Evolutionary conservation across 1,140 invertebrate species (phyloP).

Genomic region (Palaemon carinicauda): DNA sequence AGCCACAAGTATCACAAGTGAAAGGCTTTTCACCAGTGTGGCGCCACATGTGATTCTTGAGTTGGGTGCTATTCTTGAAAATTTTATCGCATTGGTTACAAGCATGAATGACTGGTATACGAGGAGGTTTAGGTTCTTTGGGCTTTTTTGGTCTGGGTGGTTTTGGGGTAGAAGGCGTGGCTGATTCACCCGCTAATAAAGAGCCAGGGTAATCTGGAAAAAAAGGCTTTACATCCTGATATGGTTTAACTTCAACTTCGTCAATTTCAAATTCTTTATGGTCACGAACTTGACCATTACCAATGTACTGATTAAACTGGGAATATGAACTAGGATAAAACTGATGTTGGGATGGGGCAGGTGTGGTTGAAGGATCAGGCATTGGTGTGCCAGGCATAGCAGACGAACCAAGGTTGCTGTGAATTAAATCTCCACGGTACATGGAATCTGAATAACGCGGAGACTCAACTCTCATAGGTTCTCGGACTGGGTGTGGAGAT

Average conservation of each 20-base stretch:
- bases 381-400: slow-evolving; percentile 36
- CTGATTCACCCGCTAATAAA: slow-evolving; percentile 25
- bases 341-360: slow-evolving; percentile 36
- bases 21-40: slow-evolving; percentile 61
- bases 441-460: slow-evolving; percentile 45
- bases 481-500: slow-evolving; percentile 24
- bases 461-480: slow-evolving; percentile 43
- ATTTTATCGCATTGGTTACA: slow-evolving; percentile 59
- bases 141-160: slow-evolving; percentile 59
- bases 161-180: slow-evolving; percentile 37
- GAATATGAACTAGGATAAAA: slow-evolving; percentile 36
- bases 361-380: slow-evolving; percentile 32
- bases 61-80: slow-evolving; percentile 61
- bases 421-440: slow-evolving; percentile 48
- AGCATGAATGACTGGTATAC: slow-evolving; percentile 55
- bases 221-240: slow-evolving; percentile 56
- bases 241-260: slow-evolving; percentile 51
- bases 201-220: slow-evolving; percentile 48
- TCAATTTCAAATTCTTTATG: slow-evolving; percentile 37
- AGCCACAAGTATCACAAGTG: slow-evolving; percentile 73
- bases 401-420: slow-evolving; percentile 42
- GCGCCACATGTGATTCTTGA: slow-evolving; percentile 62
- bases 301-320: slow-evolving; percentile 40
- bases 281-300: slow-evolving; percentile 37
- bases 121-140: slow-evolving; percentile 59